These are phyloP conservation scores for Lagorchestes hirsutus DNA, from an alignment of 2,797 vertebrate genomes.

Conservation along the genomic window DNA sequence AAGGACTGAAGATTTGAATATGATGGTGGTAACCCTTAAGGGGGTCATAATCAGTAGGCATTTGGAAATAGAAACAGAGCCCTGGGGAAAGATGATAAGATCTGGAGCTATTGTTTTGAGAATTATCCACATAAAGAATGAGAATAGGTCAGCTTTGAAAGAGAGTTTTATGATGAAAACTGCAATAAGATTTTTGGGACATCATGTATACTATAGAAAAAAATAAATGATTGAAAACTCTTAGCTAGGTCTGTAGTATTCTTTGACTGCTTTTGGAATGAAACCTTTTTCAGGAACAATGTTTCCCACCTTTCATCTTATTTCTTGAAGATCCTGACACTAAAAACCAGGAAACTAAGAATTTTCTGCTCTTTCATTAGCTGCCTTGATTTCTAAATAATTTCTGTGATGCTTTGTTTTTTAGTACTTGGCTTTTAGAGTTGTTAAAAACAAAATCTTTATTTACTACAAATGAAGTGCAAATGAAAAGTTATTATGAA, in stretches of 20 bases:
- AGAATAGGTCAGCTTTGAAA: background rate
- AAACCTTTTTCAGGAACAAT: background rate
- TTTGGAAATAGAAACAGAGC: background rate
- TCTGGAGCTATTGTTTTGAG: background rate
- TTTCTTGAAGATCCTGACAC: background rate
- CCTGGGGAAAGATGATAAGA: background rate
- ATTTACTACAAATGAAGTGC: slow-evolving; percentile 9
- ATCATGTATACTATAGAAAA: background rate
- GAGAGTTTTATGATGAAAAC: background rate
- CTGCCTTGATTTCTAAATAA: background rate
- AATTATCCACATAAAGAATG: background rate
- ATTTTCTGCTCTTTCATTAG: slow-evolving; percentile 42
- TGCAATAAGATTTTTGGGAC: background rate
- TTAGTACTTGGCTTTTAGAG: background rate
- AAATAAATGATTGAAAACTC: background rate
- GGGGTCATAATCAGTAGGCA: background rate
- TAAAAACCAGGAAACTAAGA: slow-evolving; percentile 42
- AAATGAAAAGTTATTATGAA: slow-evolving; percentile 1
- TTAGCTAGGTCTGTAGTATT: background rate
- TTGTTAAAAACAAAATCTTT: slow-evolving; percentile 15
- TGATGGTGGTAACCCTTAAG: background rate
- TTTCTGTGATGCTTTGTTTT: slow-evolving; percentile 15
- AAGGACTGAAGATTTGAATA: background rate
- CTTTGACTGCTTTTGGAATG: background rate
- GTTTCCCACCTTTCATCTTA: background rate